Base-by-base conservation (phyloP, 2,888 invertebrate genomes). In the Entomobrya multifasciata region DNA sequence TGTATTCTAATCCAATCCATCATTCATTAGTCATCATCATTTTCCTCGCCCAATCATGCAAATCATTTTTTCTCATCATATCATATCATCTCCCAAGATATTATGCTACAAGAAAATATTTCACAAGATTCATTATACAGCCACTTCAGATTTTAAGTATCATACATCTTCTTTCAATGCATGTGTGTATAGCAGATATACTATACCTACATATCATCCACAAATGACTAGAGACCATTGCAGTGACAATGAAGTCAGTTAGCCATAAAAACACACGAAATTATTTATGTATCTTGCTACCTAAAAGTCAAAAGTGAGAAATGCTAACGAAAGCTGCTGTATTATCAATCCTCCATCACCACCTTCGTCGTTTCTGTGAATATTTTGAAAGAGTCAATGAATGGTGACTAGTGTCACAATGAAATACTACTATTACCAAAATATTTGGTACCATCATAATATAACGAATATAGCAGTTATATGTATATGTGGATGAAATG, bases 21-120 rank as follows among this genome's bases (percentile, higher is more conserved):
- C 83, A 76, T 76, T 83, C 77, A 83, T 83, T 83, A 83, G 67
- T 83, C 83, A 52, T 77, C 83, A 74, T 74, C 62, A 74, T 76
- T 62, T 27, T 49, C 70, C 8, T 83, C 36, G 36, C 36, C 36
- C 36, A 36, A 36, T 36, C 36, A 36, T 36, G 36, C 36, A 36
- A 36, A 77, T 76, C 62, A 76, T 83, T 74, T 74, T 65, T 74
- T 52, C 25, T 49, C 30, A 17, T 17, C 72, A 76, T 76, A 83
- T 83, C 83, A 83, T 76, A n/a, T 52, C 27, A 49, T 17, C 65
- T 20, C 49, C 52, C 2, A 13, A 36, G 4, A 13, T 22, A 11
- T 36, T 41, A 22, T 44, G 67, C 1, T 17, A 41, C 22, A 17
- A 17, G n/a, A 13, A 36, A 15, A 10, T 11, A 20, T 22, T 67